Percentiles rank a stretch among this genome's conserved stretches.
phyloP scores from a whole-genome alignment of 1,140 invertebrate genomes.

The Musca domestica region DNA sequence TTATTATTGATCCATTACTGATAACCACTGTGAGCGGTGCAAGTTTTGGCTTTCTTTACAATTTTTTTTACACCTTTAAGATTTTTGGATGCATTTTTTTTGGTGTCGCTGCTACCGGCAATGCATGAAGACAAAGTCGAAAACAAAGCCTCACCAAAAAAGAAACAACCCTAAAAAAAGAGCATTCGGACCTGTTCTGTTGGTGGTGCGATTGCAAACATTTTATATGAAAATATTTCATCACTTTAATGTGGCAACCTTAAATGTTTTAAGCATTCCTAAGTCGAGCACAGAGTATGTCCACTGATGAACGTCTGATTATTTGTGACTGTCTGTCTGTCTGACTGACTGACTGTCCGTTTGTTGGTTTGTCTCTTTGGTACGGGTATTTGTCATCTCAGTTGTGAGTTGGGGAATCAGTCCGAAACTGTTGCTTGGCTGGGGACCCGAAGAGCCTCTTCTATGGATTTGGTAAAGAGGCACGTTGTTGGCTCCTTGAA shows the following conservation, averaged over 20 bases:
- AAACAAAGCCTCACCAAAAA: no score
- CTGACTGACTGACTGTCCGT: no score
- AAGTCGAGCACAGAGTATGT: conserved; percentile 1
- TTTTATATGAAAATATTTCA: conserved; percentile 9
- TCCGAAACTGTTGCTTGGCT: background rate
- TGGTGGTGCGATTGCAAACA: conserved; percentile 12
- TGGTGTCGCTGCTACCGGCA: background rate
- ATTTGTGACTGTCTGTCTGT: background rate
- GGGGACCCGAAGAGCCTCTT: background rate
- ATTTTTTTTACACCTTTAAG: background rate
- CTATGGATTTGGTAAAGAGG: no score
- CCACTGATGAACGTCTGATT: no score
- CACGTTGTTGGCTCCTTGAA: conserved; percentile 19
- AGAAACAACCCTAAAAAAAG: no score
- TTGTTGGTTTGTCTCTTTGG: background rate
- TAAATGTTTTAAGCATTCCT: conserved; percentile 14
- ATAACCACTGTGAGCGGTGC: background rate
- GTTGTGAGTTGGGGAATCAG: background rate
- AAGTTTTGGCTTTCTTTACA: background rate
- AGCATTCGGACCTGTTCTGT: background rate
- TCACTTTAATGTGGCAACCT: conserved; percentile 15
- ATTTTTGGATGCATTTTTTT: background rate
- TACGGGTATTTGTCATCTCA: background rate
- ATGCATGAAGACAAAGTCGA: no score
- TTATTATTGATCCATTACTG: background rate